Evolutionary conservation across 2,888 invertebrate genomes (phyloP), one percentile per base, ranked within the genome.

Genomic region (Rhingia campestris): DNA sequence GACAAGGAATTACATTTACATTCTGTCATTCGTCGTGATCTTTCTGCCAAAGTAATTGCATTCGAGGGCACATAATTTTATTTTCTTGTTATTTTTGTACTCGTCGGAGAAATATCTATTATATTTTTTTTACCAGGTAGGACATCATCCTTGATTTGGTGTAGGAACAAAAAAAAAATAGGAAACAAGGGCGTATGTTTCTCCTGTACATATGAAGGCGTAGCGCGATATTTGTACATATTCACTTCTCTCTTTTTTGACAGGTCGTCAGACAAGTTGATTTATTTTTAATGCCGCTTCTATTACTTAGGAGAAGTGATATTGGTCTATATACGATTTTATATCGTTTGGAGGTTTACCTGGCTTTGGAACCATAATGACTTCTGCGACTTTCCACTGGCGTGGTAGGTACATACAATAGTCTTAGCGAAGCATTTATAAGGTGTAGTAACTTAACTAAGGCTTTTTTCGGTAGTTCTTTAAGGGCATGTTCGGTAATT

Each of bases 201-300:
- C 37, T 39, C 7, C 39, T 22, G 22, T 22, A 22, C 22, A 2
- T 22, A 2, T 22, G 22, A 2, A 22, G 22, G 22, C 22, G 22
- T 12, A 12, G 7, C 9, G n/a, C 6, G 22, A 22, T 63, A 14
- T 10, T 6, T 47, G 22, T 30, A 10, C 51, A 0, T 12, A 7
- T 22, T 2, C 37, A 37, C 45, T 39, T n/a, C n/a, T n/a, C n/a
- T n/a, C n/a, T n/a, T 14, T 7, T 45, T 41, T 67, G 70, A 4
- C 51, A 58, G 14, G 3, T 14, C 61, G 3, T 14, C 61, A 56
- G 61, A 77, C 56, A 70, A 56, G 61, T 70, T 56, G 63, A 70
- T 64, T 56, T 35, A 56, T 70, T 58, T 77, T 77, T 58, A 67
- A 69, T 69, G 59, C 22, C 39, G 37, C 30, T 66, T 7, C n/a